phyloP scores from a whole-genome alignment of 2,797 vertebrate species.

The Lateolabrax maculatus region DNA sequence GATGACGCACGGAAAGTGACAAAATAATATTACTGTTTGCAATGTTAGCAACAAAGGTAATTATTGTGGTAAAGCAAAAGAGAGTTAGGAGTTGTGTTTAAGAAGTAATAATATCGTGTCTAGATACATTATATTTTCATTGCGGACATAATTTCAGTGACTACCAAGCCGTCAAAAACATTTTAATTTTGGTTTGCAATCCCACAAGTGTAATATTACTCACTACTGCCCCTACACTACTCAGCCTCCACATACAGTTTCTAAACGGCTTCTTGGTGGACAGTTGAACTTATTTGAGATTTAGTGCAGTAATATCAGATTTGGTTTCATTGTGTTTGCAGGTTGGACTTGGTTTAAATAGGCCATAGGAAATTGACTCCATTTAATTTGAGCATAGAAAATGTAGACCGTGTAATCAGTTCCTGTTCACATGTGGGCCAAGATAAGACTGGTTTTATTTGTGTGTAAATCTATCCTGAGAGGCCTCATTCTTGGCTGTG shows the following conservation, averaged over 20 bases:
- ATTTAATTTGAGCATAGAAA: slow-evolving; percentile 79
- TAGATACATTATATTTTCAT: not conserved
- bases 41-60: slow-evolving; percentile 20
- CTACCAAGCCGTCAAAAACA: not conserved
- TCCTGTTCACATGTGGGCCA: slow-evolving; percentile 78
- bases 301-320: slow-evolving; percentile 55
- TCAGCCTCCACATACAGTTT: slow-evolving; percentile 31
- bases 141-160: not conserved
- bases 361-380: slow-evolving; percentile 77
- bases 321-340: slow-evolving; percentile 67
- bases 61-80: not conserved
- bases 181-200: slow-evolving; percentile 14
- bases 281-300: slow-evolving; percentile 44
- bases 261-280: slow-evolving; percentile 30
- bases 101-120: not conserved
- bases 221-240: too few relatives aligned
- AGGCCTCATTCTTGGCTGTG: slow-evolving; percentile 78
- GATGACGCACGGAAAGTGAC: slow-evolving; percentile 12
- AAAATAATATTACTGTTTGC: slow-evolving; percentile 16
- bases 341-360: slow-evolving; percentile 76
- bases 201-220: slow-evolving; percentile 14
- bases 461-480: slow-evolving; percentile 83
- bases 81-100: not conserved
- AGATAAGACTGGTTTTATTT: slow-evolving; percentile 83
- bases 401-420: slow-evolving; percentile 83